A percentile compares a stretch with the other conserved stretches of the same genome.
Conservation (phyloP, 1,140 invertebrate genomes). For the Drosophila seguyi region DNA sequence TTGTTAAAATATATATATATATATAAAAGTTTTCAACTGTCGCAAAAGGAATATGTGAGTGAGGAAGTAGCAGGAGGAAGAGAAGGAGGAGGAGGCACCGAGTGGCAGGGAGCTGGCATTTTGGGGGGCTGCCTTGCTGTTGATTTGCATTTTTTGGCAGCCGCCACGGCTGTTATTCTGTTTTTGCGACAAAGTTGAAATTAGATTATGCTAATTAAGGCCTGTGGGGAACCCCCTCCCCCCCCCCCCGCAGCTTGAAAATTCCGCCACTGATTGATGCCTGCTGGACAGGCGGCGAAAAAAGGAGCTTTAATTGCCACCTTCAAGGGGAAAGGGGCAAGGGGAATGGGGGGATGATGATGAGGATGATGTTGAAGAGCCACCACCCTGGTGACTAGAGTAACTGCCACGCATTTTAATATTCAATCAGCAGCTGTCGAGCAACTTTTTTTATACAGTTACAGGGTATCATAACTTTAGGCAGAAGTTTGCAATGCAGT, state of each 20-base stretch:
- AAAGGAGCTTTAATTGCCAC: constrained; percentile 56
- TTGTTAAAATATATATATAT: constrained; percentile 80
- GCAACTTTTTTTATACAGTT: constrained; percentile 52
- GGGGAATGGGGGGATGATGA: background rate
- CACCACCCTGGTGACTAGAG: background rate
- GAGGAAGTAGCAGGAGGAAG: background rate
- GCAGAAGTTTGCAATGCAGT: too few relatives aligned
- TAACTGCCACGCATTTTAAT: constrained; percentile 67
- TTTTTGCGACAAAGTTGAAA: constrained; percentile 74
- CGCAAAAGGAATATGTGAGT: constrained; percentile 45
- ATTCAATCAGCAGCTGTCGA: constrained; percentile 78
- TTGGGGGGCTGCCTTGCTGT: background rate
- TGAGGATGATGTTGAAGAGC: background rate
- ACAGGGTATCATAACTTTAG: too few relatives aligned
- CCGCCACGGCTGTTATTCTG: constrained; percentile 14
- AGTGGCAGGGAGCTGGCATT: background rate
- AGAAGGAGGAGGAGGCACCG: background rate
- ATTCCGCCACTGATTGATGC: constrained; percentile 67
- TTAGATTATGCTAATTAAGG: constrained; percentile 85
- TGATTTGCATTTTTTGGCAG: constrained; percentile 82
- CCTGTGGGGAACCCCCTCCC: too few relatives aligned
- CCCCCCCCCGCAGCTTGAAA: too few relatives aligned
- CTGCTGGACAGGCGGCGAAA: constrained; percentile 31
- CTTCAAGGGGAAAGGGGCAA: background rate
- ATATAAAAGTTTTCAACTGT: constrained; percentile 77